A percentile compares a stretch with the other conserved stretches of the same genome.
Conservation (phyloP, 1,140 invertebrate genomes). For the Drosophila saltans region DNA sequence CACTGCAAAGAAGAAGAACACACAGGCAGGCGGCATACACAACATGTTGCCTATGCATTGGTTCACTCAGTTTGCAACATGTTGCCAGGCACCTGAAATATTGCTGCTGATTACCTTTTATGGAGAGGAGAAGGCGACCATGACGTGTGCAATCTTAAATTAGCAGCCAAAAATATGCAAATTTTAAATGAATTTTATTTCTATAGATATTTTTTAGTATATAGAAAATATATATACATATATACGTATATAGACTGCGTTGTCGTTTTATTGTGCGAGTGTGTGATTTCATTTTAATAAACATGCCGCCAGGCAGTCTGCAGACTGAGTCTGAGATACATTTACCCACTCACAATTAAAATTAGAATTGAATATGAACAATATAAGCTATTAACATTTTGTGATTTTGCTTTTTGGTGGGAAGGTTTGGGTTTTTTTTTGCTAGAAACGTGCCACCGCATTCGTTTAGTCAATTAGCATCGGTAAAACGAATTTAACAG, state of each 20-base stretch:
- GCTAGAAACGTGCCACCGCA: constrained; percentile 4
- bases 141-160: constrained; percentile 59
- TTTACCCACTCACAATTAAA: constrained; percentile 29
- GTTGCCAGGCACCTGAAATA: constrained; percentile 47
- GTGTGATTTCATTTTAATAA: constrained; percentile 61
- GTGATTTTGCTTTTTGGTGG: background rate
- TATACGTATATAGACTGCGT: constrained; percentile 41
- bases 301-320: constrained; percentile 66
- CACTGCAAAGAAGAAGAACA: background rate
- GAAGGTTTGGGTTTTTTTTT: background rate
- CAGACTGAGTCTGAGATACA: constrained; percentile 56
- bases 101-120: constrained; percentile 51
- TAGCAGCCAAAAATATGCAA: constrained; percentile 12
- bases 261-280: constrained; percentile 53
- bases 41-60: constrained; percentile 48
- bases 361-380: background rate
- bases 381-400: constrained; percentile 45
- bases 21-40: background rate
- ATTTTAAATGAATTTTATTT: constrained; percentile 2
- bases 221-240: background rate
- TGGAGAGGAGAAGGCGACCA: constrained; percentile 29
- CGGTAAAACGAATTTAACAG: constrained; percentile 21
- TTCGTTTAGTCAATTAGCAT: constrained; percentile 31
- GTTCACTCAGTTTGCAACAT: constrained; percentile 32
- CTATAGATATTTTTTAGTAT: constrained; percentile 20